Evolutionary conservation across 1,140 invertebrate genomes (phyloP), one percentile per base, ranked within the genome.

Genomic region (Habropoda laboriosa): DNA sequence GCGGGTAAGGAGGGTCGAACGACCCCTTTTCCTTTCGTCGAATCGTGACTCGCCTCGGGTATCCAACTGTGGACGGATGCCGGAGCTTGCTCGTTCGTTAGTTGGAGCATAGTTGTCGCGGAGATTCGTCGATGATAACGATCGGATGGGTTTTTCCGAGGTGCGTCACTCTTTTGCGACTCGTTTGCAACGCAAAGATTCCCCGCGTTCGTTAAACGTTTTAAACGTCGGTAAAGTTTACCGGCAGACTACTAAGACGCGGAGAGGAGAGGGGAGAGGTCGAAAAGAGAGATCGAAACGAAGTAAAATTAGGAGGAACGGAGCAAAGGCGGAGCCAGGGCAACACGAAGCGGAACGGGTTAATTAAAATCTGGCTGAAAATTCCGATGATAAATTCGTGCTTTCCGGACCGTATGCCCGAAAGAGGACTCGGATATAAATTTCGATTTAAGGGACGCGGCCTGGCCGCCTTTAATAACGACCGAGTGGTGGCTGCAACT

Each of bases 341-440:
- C n/a, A 21, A 13, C 24, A 45, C 55, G 16, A 21, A 21, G 38
- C 21, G 55, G 40, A 55, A n/a, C 30, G 66, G 78, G 79, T 87
- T 87, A 86, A 87, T 87, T 87, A 87, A 85, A 87, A 82, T 86
- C 84, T 85, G 68, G 32, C 79, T 51, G 61, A 55, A 66, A 85
- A 86, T 85, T 80, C 73, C 66, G 61, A 82, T 81, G 80, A 82
- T 84, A 86, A 87, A 86, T 86, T 84, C 67, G 35, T 64, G 68
- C 60, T 58, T 78, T 73, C 53, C 32, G 35, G 63, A 64, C 10
- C 53, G 71, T 55, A 53, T 53, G 70, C 57, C 49, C 64, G 64
- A 80, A 76, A 51, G 60, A 72, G 64, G 78, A 63, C 66, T 57
- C 58, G 71, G 85, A 82, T 87, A 87, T 87, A 86, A 87, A 85